Percentiles rank a stretch among this genome's conserved stretches.
These are phyloP conservation scores for Spilogale gracilis DNA, from an alignment of 2,113 vertebrate species.

Conservation along the genomic window DNA sequence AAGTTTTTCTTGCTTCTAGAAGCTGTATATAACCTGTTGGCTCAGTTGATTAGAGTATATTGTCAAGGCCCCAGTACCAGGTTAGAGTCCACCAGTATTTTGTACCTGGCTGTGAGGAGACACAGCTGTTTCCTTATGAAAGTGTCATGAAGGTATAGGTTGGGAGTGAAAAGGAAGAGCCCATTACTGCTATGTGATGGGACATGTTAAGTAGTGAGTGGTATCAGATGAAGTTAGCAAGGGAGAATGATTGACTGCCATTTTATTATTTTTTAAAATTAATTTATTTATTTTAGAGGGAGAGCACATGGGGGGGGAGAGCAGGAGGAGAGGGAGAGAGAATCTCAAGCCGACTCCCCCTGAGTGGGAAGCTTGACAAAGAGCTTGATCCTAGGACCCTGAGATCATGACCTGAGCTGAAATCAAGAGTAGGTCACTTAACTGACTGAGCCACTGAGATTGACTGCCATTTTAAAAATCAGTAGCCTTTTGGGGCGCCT, in stretches of 20 bases:
- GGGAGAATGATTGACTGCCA: neutral
- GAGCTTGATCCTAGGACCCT: neutral
- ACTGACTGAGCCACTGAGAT: neutral
- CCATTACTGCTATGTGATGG: neutral
- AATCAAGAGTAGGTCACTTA: no score
- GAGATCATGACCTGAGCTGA: neutral
- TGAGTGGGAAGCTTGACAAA: neutral
- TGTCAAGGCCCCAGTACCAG: neutral
- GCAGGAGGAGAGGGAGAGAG: neutral
- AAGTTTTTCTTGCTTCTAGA: slow-evolving; percentile 2
- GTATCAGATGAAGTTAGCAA: neutral
- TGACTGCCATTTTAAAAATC: no score
- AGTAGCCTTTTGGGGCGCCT: no score
- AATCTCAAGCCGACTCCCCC: neutral
- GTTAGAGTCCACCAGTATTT: neutral
- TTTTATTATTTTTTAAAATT: neutral
- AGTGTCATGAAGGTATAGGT: neutral
- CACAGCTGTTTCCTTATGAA: neutral
- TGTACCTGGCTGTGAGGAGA: neutral
- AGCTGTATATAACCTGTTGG: neutral
- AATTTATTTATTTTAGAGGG: neutral
- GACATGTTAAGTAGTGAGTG: neutral
- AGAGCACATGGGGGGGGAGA: neutral
- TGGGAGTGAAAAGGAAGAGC: neutral
- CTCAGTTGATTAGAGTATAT: neutral